Evolutionary conservation across 2,113 vertebrate genomes (phyloP).

Genomic region (Eolophus roseicapilla): DNA sequence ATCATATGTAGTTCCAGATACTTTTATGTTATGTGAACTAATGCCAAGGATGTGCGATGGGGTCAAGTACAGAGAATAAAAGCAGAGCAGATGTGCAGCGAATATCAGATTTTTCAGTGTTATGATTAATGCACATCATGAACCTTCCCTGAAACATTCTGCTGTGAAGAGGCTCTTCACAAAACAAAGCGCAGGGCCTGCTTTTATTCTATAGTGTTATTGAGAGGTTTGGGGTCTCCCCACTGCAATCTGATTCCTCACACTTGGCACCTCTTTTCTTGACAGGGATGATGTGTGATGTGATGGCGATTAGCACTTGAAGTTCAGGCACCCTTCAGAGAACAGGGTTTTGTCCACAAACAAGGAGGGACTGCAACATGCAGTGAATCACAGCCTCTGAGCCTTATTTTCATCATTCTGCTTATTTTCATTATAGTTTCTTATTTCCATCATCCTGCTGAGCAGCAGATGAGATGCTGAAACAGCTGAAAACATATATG

Average conservation of each 20-base stretch:
- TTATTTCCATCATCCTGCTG: background rate
- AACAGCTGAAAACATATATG: background rate
- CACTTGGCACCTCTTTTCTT: background rate
- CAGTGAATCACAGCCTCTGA: background rate
- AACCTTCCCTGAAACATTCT: background rate
- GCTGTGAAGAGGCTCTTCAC: background rate
- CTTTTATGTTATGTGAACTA: background rate
- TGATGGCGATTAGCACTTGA: background rate
- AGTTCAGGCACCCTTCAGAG: background rate
- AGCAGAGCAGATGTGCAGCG: conserved; percentile 33
- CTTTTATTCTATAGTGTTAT: background rate
- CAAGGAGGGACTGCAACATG: background rate
- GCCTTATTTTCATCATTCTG: background rate
- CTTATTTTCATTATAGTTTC: background rate
- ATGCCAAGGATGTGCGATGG: background rate
- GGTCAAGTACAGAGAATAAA: background rate
- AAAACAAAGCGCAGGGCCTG: background rate
- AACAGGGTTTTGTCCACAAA: background rate
- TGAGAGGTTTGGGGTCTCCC: background rate
- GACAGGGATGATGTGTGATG: background rate
- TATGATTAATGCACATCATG: background rate
- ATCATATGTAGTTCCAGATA: background rate
- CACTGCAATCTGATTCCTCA: background rate
- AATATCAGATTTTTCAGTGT: background rate
- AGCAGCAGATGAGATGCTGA: background rate